phyloP scores from a whole-genome alignment of 2,797 vertebrate genomes.

The Melanotaenia maccullochi region DNA sequence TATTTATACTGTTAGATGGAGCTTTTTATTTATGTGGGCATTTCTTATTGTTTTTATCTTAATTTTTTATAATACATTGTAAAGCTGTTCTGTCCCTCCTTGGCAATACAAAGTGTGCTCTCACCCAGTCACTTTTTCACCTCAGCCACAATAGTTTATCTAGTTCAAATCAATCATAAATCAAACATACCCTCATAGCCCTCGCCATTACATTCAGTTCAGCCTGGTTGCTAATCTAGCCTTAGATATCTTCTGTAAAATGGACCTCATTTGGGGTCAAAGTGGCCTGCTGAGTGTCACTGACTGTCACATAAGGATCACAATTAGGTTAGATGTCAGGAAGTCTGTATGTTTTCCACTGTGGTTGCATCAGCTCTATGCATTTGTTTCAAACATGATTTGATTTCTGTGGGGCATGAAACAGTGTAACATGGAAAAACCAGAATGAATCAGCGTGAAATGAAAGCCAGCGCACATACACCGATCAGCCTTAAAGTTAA shows the following conservation, averaged over 20 bases:
- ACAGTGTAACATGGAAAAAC: conserved; percentile 37
- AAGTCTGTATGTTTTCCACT: conserved; percentile 44
- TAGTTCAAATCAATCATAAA: no score
- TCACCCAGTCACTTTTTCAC: no score
- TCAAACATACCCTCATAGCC: background rate
- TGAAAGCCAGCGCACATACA: conserved; percentile 25
- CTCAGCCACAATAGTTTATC: no score
- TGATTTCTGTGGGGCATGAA: conserved; percentile 47
- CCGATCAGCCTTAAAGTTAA: background rate
- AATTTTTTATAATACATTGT: no score
- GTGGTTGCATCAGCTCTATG: conserved; percentile 43
- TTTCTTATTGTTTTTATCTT: no score
- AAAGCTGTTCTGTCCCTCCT: no score
- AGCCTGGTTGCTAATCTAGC: background rate
- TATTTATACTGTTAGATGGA: no score
- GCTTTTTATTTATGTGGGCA: no score
- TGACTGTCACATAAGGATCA: conserved; percentile 55
- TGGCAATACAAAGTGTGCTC: no score
- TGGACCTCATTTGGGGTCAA: conserved; percentile 42
- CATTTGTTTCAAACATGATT: conserved; percentile 53
- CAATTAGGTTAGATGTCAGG: conserved; percentile 65
- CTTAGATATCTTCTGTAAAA: conserved; percentile 20
- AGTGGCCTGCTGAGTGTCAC: conserved; percentile 56
- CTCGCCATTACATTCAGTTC: background rate
- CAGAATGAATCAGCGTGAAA: conserved; percentile 46